Percentiles rank a stretch among this genome's conserved stretches.
Evolutionary conservation across 2,888 invertebrate genomes (phyloP).

Genomic region (Merodon equestris): DNA sequence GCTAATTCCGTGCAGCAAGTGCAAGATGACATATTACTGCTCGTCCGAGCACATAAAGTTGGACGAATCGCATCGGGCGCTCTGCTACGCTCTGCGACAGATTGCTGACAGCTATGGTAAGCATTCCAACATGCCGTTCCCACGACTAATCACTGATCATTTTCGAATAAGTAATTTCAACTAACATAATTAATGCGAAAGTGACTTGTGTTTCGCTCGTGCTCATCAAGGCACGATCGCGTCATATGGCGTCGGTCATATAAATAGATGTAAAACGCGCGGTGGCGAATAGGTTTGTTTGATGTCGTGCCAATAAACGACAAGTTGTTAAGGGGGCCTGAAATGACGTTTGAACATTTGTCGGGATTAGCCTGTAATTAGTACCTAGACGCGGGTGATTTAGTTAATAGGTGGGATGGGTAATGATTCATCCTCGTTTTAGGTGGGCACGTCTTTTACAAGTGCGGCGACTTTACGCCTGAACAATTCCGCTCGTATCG

Average conservation of each 20-base stretch:
- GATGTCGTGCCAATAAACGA: too few relatives aligned
- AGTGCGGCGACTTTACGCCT: slow-evolving; percentile 79
- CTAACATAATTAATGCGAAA: slow-evolving; percentile 16
- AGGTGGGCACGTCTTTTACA: slow-evolving; percentile 81
- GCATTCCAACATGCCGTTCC: too few relatives aligned
- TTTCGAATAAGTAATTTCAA: slow-evolving; percentile 20
- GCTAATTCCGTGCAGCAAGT: slow-evolving; percentile 78
- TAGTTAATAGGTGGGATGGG: too few relatives aligned
- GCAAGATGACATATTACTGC: slow-evolving; percentile 84
- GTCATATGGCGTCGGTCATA: too few relatives aligned
- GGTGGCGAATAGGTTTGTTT: too few relatives aligned
- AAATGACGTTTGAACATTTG: too few relatives aligned
- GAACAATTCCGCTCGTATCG: slow-evolving; percentile 83
- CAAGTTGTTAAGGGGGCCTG: too few relatives aligned
- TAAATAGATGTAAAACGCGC: too few relatives aligned
- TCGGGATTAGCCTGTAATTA: too few relatives aligned
- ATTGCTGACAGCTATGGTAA: slow-evolving; percentile 81
- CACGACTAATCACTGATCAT: slow-evolving; percentile 23
- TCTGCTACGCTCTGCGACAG: slow-evolving; percentile 83
- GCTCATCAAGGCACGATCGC: too few relatives aligned
- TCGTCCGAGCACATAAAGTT: slow-evolving; percentile 82
- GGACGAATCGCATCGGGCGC: slow-evolving; percentile 81
- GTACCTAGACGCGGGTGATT: too few relatives aligned
- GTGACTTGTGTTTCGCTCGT: too few relatives aligned
- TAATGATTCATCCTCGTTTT: slow-evolving; percentile 3